phyloP scores from a whole-genome alignment of 2,888 invertebrate genomes.

The Hipparchia sbordonii region DNA sequence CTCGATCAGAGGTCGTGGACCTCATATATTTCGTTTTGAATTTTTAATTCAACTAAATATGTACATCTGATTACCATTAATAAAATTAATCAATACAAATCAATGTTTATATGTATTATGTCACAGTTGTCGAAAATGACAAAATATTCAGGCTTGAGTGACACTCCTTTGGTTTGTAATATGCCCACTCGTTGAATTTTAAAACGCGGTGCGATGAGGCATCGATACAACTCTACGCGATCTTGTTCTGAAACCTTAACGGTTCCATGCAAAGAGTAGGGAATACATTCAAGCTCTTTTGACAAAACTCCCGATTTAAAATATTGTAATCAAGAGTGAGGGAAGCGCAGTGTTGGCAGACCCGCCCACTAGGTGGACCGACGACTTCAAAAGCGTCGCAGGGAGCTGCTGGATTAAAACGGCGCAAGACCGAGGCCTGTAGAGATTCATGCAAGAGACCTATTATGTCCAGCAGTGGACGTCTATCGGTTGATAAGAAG shows the following conservation, averaged over 20 bases:
- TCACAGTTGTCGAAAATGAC: constrained; percentile 41
- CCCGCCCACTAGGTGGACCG: no score
- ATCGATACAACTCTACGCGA: constrained; percentile 17
- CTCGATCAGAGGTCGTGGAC: constrained; percentile 64
- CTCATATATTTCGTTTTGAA: constrained; percentile 51
- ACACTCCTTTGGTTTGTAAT: constrained; percentile 33
- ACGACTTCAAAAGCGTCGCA: no score
- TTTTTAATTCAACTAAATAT: constrained; percentile 35
- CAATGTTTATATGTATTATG: constrained; percentile 36
- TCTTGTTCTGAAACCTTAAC: constrained; percentile 19
- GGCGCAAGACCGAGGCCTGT: no score
- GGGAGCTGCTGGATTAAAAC: no score
- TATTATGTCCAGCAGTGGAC: no score
- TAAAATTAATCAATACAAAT: constrained; percentile 64
- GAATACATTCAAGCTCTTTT: background rate
- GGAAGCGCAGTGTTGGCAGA: no score
- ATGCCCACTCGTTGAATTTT: constrained; percentile 34
- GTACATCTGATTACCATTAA: constrained; percentile 58
- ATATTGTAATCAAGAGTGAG: background rate
- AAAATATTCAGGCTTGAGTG: constrained; percentile 38
- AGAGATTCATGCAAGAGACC: no score
- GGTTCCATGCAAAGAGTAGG: constrained; percentile 1
- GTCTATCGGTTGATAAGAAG: no score
- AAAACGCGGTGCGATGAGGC: constrained; percentile 25
- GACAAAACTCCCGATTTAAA: background rate